phyloP scores from a whole-genome alignment of 2,888 invertebrate species.

The Lomographa bimaculata region DNA sequence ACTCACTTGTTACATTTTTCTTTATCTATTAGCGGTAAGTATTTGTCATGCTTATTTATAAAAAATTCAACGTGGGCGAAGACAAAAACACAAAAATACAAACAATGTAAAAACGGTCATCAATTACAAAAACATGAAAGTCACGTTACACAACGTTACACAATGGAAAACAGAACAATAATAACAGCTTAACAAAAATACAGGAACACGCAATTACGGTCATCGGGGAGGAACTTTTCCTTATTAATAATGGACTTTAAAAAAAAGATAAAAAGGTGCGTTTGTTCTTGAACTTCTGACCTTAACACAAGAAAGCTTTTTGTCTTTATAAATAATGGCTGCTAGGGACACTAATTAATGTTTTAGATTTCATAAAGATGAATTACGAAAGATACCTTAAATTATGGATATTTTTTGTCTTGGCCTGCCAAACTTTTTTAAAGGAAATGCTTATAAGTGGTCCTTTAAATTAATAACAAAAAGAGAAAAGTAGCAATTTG shows the following conservation, averaged over 20 bases:
- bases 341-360: conserved; percentile 23
- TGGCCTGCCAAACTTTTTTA: no score
- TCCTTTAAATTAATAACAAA: no score
- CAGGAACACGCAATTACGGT: conserved; percentile 22
- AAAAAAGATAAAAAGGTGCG: conserved; percentile 30
- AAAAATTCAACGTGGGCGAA: no score
- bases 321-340: conserved; percentile 30
- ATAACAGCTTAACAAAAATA: conserved; percentile 18
- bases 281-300: conserved; percentile 28
- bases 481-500: no score
- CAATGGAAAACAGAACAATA: conserved; percentile 9
- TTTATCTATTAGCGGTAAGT: no score
- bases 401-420: no score
- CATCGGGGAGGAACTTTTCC: conserved; percentile 24
- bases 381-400: conserved; percentile 6
- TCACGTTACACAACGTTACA: conserved; percentile 7
- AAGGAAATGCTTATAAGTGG: no score
- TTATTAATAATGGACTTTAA: conserved; percentile 30
- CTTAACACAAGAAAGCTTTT: conserved; percentile 30
- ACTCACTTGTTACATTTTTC: no score
- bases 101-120: conserved; percentile 12
- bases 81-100: no score
- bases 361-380: conserved; percentile 24
- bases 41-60: no score
- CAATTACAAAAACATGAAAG: conserved; percentile 19